Base-by-base conservation (phyloP, 2,113 vertebrate genomes). In the Callionymus lyra region DNA sequence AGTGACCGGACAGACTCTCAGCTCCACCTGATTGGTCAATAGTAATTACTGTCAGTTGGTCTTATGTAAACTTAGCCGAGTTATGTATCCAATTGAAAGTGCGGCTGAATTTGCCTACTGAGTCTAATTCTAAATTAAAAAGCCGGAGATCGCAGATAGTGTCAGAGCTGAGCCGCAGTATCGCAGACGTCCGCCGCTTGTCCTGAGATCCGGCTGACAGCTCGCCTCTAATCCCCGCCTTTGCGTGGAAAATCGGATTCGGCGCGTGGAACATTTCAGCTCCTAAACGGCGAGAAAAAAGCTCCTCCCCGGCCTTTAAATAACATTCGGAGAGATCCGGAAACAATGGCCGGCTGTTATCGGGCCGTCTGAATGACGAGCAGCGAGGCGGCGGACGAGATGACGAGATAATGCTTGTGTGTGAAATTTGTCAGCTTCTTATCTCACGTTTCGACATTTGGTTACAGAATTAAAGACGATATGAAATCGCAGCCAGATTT, bases 151-250 rank as follows among this genome's bases (percentile, higher is more conserved):
- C 60, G 47, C 21, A 82, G 85, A 85, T 84, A 84, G 39, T 49
- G 56, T 65, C 60, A 52, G 67, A 59, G 60, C 63, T 37, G 68
- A 70, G 73, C 60, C 42, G 19, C 52, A 41, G 69, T 73, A 77
- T 77, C 73, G 56, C 68, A 72, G 72, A 53, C 63, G 62, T 68
- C 64, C 53, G 34, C 56, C 13, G 70, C 65, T 68, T 57, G 70
- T 76, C 74, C 77, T 49, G 49, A 74, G 76, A 82, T 75, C 74
- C 68, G 41, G 63, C 72, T 81, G 84, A 84, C 83, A 84, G 81
- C 76, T 70, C 52, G 32, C 47, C 81, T 83, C 80, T 87, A 87
- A 86, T 85, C 84, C 82, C 56, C 50, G 60, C 82, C 68, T 79
- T 81, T 72, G 68, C 53, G 45, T 49, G 68, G 70, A 63, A 84